Percentiles rank a stretch among this genome's conserved stretches.
Conservation (phyloP, 2,888 invertebrate genomes). For the Ischnura elegans region DNA sequence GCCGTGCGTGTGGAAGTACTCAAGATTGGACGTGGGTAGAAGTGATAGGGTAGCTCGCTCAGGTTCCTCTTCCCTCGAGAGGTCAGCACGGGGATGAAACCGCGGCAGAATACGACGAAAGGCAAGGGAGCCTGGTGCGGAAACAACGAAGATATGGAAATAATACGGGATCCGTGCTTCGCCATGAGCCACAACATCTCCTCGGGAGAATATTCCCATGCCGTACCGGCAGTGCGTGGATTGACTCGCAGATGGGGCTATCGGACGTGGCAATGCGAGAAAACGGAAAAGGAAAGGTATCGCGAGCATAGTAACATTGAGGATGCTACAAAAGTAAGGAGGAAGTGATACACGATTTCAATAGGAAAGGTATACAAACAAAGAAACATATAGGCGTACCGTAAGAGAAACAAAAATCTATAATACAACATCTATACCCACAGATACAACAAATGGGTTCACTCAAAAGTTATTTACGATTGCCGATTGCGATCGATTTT, state of each 20-base stretch:
- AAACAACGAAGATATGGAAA: slow-evolving; percentile 22
- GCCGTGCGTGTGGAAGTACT: not conserved
- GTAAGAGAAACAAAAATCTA: too few relatives aligned
- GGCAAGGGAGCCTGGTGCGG: not conserved
- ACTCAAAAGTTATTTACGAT: too few relatives aligned
- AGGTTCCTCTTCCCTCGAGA: not conserved
- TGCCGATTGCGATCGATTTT: too few relatives aligned
- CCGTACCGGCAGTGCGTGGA: not conserved
- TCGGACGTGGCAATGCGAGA: not conserved
- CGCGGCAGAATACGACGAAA: not conserved
- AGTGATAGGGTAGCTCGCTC: not conserved
- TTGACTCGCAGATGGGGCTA: not conserved
- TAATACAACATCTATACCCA: too few relatives aligned
- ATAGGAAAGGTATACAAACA: too few relatives aligned
- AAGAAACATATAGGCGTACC: too few relatives aligned
- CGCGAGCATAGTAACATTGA: too few relatives aligned
- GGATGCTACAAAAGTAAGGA: too few relatives aligned
- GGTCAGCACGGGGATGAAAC: not conserved
- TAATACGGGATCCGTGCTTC: not conserved
- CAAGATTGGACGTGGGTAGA: not conserved
- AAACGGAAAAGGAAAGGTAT: not conserved
- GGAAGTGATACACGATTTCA: too few relatives aligned
- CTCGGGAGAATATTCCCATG: not conserved
- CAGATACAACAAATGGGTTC: too few relatives aligned
- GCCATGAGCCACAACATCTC: not conserved